A percentile compares a stretch with the other conserved stretches of the same genome.
Conservation (phyloP, 2,888 invertebrate species). For the Patella caerulea region DNA sequence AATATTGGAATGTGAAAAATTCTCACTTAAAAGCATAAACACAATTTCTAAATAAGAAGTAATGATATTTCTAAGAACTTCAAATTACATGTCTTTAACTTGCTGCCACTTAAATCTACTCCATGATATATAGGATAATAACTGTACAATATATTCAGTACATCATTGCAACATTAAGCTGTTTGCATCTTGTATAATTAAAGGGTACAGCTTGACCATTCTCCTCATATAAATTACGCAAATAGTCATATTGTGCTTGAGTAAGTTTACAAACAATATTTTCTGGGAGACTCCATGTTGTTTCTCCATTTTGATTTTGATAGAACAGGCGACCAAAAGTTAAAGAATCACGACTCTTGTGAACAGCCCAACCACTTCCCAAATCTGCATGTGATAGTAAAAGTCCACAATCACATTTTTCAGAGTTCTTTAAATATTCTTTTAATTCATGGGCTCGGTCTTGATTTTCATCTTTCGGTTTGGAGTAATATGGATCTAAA, state of each 20-base stretch:
- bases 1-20: too few relatives aligned
- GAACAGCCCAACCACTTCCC: conserved; percentile 55
- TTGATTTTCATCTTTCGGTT: conserved; percentile 43
- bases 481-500: conserved; percentile 43
- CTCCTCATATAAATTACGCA: conserved; percentile 25
- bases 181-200: neutral
- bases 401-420: conserved; percentile 59
- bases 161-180: neutral
- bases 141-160: too few relatives aligned
- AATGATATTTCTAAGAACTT: too few relatives aligned
- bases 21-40: too few relatives aligned
- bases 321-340: conserved; percentile 50
- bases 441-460: conserved; percentile 48
- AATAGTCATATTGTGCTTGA: conserved; percentile 32
- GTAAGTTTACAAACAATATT: conserved; percentile 45
- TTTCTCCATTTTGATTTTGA: conserved; percentile 48
- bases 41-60: too few relatives aligned
- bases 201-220: conserved; percentile 18
- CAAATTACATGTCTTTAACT: too few relatives aligned
- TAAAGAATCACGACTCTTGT: conserved; percentile 48
- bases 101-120: too few relatives aligned
- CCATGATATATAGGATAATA: too few relatives aligned
- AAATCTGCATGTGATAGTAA: conserved; percentile 48
- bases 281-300: conserved; percentile 52
- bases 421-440: conserved; percentile 47